phyloP scores from a whole-genome alignment of 2,113 vertebrate genomes.

The Lonchura striata region DNA sequence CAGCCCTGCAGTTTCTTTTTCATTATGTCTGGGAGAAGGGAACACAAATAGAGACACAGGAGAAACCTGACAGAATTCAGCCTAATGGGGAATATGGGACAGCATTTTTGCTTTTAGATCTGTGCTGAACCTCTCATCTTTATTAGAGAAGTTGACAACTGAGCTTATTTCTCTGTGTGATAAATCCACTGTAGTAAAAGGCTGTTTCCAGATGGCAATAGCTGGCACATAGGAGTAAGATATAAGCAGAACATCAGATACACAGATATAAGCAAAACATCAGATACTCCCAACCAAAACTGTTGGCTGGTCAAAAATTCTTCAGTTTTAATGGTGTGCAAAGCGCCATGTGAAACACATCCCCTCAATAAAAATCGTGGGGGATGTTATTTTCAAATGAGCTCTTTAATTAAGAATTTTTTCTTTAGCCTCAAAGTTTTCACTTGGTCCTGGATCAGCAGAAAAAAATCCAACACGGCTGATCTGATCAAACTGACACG shows the following conservation, averaged over 20 bases:
- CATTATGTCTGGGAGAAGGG: background rate
- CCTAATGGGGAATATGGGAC: background rate
- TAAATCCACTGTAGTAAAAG: background rate
- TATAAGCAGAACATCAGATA: background rate
- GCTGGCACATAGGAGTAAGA: background rate
- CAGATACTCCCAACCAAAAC: background rate
- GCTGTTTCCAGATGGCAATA: background rate
- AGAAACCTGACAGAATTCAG: background rate
- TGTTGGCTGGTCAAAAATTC: background rate
- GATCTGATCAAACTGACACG: background rate
- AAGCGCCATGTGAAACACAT: rapidly evolving
- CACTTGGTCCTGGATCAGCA: background rate
- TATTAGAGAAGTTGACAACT: conserved; percentile 25
- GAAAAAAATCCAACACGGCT: background rate
- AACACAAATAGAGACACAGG: background rate
- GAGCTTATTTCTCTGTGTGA: background rate
- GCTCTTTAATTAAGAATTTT: background rate
- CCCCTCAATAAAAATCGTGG: background rate
- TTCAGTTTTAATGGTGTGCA: background rate
- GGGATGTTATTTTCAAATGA: background rate
- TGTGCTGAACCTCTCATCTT: background rate
- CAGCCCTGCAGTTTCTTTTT: background rate
- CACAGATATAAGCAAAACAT: background rate
- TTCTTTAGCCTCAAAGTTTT: background rate
- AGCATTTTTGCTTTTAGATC: conserved; percentile 1